A percentile compares a stretch with the other conserved stretches of the same genome.
phyloP scores from a whole-genome alignment of 2,888 invertebrate species.

The Macropis europaea region DNA sequence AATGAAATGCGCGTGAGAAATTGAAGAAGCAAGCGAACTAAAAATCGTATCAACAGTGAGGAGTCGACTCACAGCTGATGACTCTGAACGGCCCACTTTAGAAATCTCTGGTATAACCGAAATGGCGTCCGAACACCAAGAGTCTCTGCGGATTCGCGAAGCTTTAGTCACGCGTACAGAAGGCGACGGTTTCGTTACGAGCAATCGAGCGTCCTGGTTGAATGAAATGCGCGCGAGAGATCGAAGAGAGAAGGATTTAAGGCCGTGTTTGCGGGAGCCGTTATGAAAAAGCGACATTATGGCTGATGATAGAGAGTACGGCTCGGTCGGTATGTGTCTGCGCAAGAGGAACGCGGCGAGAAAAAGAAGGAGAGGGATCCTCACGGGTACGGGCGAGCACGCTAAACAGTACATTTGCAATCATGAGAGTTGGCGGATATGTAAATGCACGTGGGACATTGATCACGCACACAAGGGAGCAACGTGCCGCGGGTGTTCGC shows the following conservation, averaged over 20 bases:
- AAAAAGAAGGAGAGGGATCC: conserved; percentile 4
- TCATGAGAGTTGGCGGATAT: conserved; percentile 53
- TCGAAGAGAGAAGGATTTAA: conserved; percentile 50
- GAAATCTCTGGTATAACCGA: too few relatives aligned
- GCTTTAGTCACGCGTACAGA: conserved; percentile 34
- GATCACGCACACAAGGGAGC: conserved; percentile 47
- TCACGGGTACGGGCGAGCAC: conserved; percentile 23
- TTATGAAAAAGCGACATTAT: conserved; percentile 56
- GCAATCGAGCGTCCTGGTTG: conserved; percentile 50
- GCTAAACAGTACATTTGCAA: conserved; percentile 50
- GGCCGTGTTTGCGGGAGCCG: conserved; percentile 39
- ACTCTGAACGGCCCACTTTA: too few relatives aligned
- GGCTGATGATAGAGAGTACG: conserved; percentile 43
- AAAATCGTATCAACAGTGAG: too few relatives aligned
- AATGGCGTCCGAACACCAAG: too few relatives aligned
- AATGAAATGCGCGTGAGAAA: conserved; percentile 48
- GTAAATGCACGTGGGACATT: conserved; percentile 52
- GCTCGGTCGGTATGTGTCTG: neutral
- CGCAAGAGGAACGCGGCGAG: neutral
- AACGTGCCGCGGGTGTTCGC: conserved; percentile 38
- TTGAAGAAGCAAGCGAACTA: conserved; percentile 42
- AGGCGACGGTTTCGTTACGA: conserved; percentile 50
- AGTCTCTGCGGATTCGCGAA: conserved; percentile 11
- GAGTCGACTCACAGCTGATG: too few relatives aligned
- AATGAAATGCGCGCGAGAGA: conserved; percentile 49